Percentiles rank a stretch among this genome's conserved stretches.
phyloP scores from a whole-genome alignment of 2,888 invertebrate genomes.

The Hyppa rectilinea region DNA sequence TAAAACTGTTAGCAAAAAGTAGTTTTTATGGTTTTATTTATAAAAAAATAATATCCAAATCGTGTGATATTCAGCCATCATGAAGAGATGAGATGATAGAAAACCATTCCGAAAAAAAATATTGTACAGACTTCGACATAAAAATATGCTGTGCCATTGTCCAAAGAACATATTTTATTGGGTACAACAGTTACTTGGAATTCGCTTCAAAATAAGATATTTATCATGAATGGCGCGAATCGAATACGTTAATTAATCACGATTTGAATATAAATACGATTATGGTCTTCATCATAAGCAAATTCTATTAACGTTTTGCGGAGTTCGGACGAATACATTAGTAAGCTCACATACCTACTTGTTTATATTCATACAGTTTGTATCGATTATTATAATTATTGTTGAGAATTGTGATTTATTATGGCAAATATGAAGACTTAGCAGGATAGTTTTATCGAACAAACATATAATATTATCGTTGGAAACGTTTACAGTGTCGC shows the following conservation, averaged over 20 bases:
- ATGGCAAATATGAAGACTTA: not conserved
- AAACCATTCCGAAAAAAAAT: not conserved
- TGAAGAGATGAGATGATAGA: not conserved
- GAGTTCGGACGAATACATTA: slow-evolving; percentile 12
- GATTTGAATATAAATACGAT: slow-evolving; percentile 28
- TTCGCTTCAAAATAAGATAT: slow-evolving; percentile 11
- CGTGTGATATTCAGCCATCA: not conserved
- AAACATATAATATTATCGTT: slow-evolving; percentile 6
- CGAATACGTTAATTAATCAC: slow-evolving; percentile 31
- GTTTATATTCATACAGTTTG: slow-evolving; percentile 7
- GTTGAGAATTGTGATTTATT: not conserved
- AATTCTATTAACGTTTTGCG: slow-evolving; percentile 5
- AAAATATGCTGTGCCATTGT: not conserved
- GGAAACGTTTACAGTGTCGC: not conserved
- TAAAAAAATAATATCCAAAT: slow-evolving; percentile 10
- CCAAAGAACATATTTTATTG: slow-evolving; percentile 3
- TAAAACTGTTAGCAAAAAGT: slow-evolving; percentile 11
- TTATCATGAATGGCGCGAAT: not conserved
- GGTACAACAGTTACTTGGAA: not conserved
- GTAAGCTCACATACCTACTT: not conserved
- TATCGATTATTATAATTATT: slow-evolving; percentile 1
- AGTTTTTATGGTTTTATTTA: not conserved
- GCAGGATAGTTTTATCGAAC: not conserved
- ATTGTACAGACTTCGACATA: not conserved
- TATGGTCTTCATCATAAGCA: not conserved